Conservation (phyloP, 2,113 vertebrate species). For the Gadus macrocephalus region DNA sequence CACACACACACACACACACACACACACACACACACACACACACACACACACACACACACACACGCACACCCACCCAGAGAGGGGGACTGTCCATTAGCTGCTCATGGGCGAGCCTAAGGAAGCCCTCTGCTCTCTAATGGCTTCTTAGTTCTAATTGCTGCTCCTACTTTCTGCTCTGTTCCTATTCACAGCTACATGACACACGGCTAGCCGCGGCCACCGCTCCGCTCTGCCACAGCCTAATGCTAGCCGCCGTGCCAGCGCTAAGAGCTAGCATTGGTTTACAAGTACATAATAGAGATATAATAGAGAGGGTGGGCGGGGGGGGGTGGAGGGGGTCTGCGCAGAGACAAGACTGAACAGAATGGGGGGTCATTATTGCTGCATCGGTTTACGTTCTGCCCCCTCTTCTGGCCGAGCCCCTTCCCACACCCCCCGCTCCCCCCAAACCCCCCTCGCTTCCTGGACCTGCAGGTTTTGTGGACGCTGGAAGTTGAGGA, state of each 20-base stretch:
- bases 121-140: slow-evolving; percentile 86
- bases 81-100: slow-evolving; percentile 90
- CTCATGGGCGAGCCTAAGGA: slow-evolving; percentile 86
- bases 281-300: slow-evolving; percentile 49
- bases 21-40: too few species aligned
- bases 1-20: too few species aligned
- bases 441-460: too few species aligned
- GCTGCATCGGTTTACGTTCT: slow-evolving; percentile 32
- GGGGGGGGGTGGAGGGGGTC: neutral
- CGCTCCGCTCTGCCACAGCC: slow-evolving; percentile 59
- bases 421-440: neutral
- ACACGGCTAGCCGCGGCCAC: slow-evolving; percentile 55
- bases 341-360: slow-evolving; percentile 41
- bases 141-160: slow-evolving; percentile 94
- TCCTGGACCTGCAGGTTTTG: too few species aligned
- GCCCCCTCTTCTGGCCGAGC: slow-evolving; percentile 13
- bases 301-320: slow-evolving; percentile 23
- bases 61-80: too few species aligned
- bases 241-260: slow-evolving; percentile 76
- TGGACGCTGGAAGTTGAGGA: too few species aligned
- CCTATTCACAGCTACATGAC: slow-evolving; percentile 85
- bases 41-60: too few species aligned
- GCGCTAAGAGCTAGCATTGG: slow-evolving; percentile 39
- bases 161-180: slow-evolving; percentile 75
- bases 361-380: slow-evolving; percentile 35